Conservation (phyloP, 2,113 vertebrate species). For the Atrichornis clamosus region DNA sequence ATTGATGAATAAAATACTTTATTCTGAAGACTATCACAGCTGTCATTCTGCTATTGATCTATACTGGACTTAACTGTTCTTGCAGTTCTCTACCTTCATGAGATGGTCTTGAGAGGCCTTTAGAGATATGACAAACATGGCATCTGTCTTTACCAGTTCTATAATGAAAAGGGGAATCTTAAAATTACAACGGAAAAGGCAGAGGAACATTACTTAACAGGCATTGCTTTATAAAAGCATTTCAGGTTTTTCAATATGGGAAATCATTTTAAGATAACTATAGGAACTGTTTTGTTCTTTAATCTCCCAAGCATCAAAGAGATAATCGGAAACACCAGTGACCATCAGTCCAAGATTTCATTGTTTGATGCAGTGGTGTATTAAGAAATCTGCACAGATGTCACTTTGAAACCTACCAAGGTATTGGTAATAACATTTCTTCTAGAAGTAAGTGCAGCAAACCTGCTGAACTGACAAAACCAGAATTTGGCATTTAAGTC, state of each 20-base stretch:
- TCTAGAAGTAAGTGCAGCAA: background rate
- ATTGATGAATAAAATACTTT: conserved; percentile 85
- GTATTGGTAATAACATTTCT: background rate
- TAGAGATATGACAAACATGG: background rate
- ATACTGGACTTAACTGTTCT: background rate
- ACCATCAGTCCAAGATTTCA: background rate
- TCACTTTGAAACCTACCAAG: background rate
- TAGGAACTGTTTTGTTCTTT: background rate
- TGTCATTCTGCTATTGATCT: background rate
- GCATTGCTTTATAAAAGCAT: background rate
- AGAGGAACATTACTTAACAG: background rate
- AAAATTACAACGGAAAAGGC: background rate
- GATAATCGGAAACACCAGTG: background rate
- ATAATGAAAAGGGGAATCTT: background rate
- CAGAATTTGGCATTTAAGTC: background rate
- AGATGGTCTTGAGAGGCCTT: background rate
- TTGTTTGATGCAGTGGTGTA: fast-evolving
- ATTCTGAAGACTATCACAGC: conserved; percentile 73
- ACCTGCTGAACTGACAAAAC: background rate
- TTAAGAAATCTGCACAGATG: background rate
- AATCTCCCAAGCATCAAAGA: background rate
- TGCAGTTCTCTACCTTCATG: background rate
- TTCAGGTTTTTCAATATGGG: background rate
- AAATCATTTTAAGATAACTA: background rate
- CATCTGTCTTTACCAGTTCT: background rate